Conservation (phyloP, 2,113 vertebrate species). For the Rhegmatorhina hoffmannsi region DNA sequence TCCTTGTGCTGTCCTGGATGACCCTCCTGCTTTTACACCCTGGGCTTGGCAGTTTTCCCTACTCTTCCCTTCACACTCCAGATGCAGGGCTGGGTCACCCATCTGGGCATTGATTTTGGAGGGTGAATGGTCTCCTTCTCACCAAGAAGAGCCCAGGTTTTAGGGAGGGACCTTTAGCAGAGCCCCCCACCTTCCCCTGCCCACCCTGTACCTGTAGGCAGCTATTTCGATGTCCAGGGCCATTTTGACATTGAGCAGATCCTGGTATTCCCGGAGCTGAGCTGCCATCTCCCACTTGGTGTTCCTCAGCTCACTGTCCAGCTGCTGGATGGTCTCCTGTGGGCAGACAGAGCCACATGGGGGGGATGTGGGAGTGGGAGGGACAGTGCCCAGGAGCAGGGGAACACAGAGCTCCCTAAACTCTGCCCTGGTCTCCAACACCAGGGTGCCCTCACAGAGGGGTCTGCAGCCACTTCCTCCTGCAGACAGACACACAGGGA, state of each 20-base stretch:
- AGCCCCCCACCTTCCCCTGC: neutral
- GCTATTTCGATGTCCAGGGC: constrained; percentile 95
- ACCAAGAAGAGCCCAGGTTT: neutral
- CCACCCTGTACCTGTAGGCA: constrained; percentile 85
- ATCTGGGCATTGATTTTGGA: accelerated
- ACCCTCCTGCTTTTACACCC: neutral
- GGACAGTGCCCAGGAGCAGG: neutral
- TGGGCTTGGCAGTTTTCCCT: neutral
- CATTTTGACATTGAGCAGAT: constrained; percentile 96
- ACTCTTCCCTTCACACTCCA: neutral
- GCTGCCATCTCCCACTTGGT: constrained; percentile 97
- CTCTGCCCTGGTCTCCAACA: neutral
- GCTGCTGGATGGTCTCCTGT: constrained; percentile 90
- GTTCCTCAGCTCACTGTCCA: constrained; percentile 88
- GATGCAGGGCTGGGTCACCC: neutral
- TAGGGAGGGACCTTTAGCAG: neutral
- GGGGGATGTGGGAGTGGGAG: accelerated
- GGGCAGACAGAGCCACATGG: neutral
- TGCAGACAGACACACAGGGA: too few relatives aligned
- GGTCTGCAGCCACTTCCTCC: neutral
- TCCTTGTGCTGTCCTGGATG: neutral
- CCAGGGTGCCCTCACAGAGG: neutral
- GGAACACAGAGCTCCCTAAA: neutral
- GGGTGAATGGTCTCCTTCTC: neutral
- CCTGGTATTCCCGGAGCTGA: constrained; percentile 93